Conservation (phyloP, 1,140 invertebrate genomes). For the Andrena cerasifolii region DNA sequence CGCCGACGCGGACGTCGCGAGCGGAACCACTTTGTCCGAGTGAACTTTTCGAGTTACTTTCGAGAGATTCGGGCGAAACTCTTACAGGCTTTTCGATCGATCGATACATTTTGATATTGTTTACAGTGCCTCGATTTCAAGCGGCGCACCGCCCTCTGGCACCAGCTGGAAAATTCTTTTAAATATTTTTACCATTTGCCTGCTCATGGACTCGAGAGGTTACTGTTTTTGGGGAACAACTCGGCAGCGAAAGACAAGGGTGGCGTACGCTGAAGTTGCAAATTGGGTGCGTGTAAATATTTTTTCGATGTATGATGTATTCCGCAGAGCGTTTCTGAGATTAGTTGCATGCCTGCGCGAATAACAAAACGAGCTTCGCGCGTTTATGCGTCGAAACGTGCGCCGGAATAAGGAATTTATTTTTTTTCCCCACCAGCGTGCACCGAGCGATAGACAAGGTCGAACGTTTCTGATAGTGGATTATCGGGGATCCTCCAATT, state of each 20-base stretch:
- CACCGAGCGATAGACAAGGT: conserved; percentile 36
- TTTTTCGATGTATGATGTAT: not conserved
- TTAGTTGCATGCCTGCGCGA: not conserved
- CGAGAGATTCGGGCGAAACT: conserved; percentile 17
- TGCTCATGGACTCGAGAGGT: too few species aligned
- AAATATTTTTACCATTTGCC: too few species aligned
- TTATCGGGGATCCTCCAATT: conserved; percentile 65
- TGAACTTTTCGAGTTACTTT: conserved; percentile 26
- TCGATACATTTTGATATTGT: conserved; percentile 50
- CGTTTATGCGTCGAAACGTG: not conserved
- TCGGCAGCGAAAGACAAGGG: too few species aligned
- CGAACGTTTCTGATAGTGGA: conserved; percentile 64
- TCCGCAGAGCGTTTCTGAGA: not conserved
- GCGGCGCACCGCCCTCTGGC: not conserved
- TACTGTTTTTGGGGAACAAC: too few species aligned
- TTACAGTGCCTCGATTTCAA: not conserved
- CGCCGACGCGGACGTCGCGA: too few species aligned
- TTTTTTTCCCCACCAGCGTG: conserved; percentile 18
- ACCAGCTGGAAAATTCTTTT: too few species aligned
- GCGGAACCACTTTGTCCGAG: not conserved
- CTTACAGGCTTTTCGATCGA: conserved; percentile 6
- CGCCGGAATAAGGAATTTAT: not conserved
- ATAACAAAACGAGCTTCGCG: not conserved
- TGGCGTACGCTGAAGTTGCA: too few species aligned
- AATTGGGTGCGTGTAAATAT: not conserved